Conservation (phyloP, 2,888 invertebrate species). For the Cephus pygmeus region DNA sequence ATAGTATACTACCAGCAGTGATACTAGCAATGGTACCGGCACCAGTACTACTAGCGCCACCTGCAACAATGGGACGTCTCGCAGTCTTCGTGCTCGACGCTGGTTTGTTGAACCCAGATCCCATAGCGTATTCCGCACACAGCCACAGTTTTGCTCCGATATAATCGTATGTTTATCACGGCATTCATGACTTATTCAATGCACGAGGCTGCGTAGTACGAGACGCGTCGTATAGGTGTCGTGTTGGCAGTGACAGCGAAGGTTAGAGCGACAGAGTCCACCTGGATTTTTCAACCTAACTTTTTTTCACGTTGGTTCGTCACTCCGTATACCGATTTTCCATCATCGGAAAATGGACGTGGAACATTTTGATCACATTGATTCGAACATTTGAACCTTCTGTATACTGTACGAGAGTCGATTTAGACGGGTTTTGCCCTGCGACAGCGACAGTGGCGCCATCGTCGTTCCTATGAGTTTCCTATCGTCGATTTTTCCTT, state of each 20-base stretch:
- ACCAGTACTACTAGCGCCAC: too few relatives aligned
- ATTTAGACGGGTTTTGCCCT: too few relatives aligned
- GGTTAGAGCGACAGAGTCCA: neutral
- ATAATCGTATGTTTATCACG: constrained; percentile 47
- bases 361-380: too few relatives aligned
- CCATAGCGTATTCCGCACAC: constrained; percentile 22
- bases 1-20: too few relatives aligned
- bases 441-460: too few relatives aligned
- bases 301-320: too few relatives aligned
- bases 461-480: too few relatives aligned
- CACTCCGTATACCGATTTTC: too few relatives aligned
- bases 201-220: constrained; percentile 37
- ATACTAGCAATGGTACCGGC: too few relatives aligned
- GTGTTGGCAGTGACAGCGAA: neutral
- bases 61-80: neutral
- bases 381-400: too few relatives aligned
- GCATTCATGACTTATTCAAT: constrained; percentile 52
- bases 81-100: constrained; percentile 28
- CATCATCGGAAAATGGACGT: too few relatives aligned
- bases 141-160: constrained; percentile 43
- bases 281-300: neutral
- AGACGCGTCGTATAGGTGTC: constrained; percentile 24
- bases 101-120: constrained; percentile 40
- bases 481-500: neutral
- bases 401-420: too few relatives aligned